Percentiles rank a stretch among this genome's conserved stretches.
phyloP scores from a whole-genome alignment of 2,888 invertebrate genomes.

The Limulus polyphemus region DNA sequence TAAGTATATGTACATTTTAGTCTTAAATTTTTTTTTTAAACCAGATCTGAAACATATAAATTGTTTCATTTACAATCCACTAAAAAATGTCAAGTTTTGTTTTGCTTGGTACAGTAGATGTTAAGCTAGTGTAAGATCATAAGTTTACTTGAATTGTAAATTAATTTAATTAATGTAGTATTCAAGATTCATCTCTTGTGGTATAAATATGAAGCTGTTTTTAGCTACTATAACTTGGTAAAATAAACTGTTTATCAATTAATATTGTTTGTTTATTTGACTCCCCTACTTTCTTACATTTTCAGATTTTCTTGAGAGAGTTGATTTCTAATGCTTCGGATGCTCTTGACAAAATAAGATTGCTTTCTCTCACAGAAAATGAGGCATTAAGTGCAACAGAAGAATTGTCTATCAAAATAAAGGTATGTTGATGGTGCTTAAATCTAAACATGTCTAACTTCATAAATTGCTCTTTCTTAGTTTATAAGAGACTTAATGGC shows the following conservation, averaged over 20 bases:
- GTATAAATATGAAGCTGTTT: neutral
- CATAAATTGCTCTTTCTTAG: too few species aligned
- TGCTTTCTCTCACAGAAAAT: conserved; percentile 78
- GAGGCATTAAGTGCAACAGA: conserved; percentile 60
- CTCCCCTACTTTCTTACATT: conserved; percentile 28
- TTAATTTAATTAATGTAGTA: too few species aligned
- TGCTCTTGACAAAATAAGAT: conserved; percentile 93
- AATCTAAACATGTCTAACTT: neutral
- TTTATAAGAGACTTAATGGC: too few species aligned
- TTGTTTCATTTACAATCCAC: too few species aligned
- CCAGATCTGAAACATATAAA: too few species aligned
- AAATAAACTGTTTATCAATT: neutral
- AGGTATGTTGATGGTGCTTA: conserved; percentile 35
- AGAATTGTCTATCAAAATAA: conserved; percentile 79
- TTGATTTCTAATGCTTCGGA: conserved; percentile 98
- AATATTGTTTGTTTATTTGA: neutral
- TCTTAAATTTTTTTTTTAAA: too few species aligned
- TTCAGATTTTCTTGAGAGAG: conserved; percentile 85
- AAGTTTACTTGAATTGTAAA: too few species aligned
- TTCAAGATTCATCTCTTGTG: too few species aligned
- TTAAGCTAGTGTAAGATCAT: too few species aligned
- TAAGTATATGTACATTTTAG: too few species aligned
- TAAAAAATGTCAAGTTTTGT: too few species aligned
- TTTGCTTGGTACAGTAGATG: too few species aligned
- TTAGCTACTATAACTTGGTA: neutral